These are phyloP conservation scores for Heliconius cydno DNA, from an alignment of 2,888 invertebrate genomes.

Conservation along the genomic window DNA sequence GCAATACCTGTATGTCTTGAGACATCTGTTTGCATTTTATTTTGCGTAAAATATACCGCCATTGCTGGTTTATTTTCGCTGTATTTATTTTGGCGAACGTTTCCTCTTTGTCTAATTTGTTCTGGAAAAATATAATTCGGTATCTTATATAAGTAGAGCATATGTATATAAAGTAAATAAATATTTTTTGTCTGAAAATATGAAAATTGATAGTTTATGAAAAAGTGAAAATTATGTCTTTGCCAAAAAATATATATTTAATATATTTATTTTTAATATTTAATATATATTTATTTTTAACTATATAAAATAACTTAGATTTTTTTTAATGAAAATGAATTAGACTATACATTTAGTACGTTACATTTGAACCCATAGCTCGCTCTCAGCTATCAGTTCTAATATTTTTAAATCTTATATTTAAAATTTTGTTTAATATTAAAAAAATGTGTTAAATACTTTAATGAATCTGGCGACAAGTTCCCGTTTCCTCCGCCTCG, in stretches of 20 bases:
- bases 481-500: conserved; percentile 90
- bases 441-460: conserved; percentile 74
- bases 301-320: too few species aligned
- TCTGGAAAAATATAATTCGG: conserved; percentile 79
- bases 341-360: too few species aligned
- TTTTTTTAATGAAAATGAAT: too few species aligned
- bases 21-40: conserved; percentile 90
- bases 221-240: too few species aligned
- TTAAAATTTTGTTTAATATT: background rate
- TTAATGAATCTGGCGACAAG: conserved; percentile 91
- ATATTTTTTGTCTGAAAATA: too few species aligned
- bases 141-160: background rate
- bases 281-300: too few species aligned
- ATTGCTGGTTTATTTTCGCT: conserved; percentile 93
- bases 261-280: too few species aligned
- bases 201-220: too few species aligned
- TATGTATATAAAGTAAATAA: too few species aligned
- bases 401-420: background rate
- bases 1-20: conserved; percentile 84
- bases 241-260: too few species aligned
- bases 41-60: conserved; percentile 90
- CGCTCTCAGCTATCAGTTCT: too few species aligned
- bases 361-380: too few species aligned
- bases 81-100: conserved; percentile 89
- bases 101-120: conserved; percentile 92